phyloP scores from a whole-genome alignment of 2,888 invertebrate genomes.

The Dryobotodes eremita region DNA sequence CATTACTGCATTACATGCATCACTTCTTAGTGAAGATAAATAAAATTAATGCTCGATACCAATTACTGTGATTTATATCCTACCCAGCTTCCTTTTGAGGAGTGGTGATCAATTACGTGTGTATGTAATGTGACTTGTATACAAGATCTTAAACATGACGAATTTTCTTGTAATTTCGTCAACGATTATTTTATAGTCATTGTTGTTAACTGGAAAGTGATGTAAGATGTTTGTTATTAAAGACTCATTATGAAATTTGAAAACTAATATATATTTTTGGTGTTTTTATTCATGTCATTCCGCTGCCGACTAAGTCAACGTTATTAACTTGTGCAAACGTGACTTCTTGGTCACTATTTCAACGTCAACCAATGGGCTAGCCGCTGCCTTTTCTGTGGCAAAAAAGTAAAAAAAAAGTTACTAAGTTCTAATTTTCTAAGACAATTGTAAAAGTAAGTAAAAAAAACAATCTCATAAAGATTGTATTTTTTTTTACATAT shows the following conservation, averaged over 20 bases:
- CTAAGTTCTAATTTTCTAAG: neutral
- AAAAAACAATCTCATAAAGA: neutral
- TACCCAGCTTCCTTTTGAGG: constrained; percentile 37
- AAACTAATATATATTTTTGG: neutral
- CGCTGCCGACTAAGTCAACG: too few relatives aligned
- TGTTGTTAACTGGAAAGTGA: constrained; percentile 12
- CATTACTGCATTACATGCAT: constrained; percentile 54
- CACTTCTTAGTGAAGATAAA: constrained; percentile 47
- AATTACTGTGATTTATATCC: constrained; percentile 62
- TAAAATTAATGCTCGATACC: constrained; percentile 55
- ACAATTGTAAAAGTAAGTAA: neutral
- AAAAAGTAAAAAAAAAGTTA: neutral
- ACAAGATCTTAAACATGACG: constrained; percentile 49
- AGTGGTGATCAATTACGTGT: constrained; percentile 48
- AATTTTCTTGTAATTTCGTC: constrained; percentile 22
- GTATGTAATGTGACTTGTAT: constrained; percentile 55
- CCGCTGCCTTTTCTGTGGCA: neutral
- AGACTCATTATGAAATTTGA: neutral
- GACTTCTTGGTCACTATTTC: neutral
- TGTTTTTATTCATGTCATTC: too few relatives aligned
- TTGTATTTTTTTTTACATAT: neutral
- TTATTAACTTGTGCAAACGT: neutral
- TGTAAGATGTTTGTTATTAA: neutral
- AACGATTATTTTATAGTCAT: constrained; percentile 29
- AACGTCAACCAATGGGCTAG: neutral